Evolutionary conservation across 2,113 vertebrate species (phyloP), one percentile per base, ranked within the genome.

Genomic region (Brachyhypopomus occidentalis): DNA sequence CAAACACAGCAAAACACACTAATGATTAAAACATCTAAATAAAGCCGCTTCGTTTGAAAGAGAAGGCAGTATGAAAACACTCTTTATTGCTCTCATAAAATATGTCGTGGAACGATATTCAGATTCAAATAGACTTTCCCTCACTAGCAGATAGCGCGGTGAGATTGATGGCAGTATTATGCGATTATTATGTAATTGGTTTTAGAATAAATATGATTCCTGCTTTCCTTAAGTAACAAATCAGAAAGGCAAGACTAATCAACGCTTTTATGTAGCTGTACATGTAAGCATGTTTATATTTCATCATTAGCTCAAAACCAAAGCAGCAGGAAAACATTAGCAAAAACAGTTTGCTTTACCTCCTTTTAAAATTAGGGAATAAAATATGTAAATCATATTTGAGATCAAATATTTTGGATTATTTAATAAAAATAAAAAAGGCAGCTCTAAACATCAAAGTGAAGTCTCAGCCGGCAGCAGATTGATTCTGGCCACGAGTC

Each of bases 1-100:
- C 93, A 94, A 94, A 94, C 93, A 94, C 86, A 75, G 92, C 91
- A 94, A 94, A 94, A 94, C 93, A 94, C 91, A 94, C 93, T 92
- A 92, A 93, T 93, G 91, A 94, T 93, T 93, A 92, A 92, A 94
- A 90, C 89, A 93, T 93, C 89, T 87, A 91, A 88, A 93, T 88
- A 87, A 86, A 90, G 88, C 78, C 82, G 82, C 79, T 79, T 78
- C 59, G 86, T 82, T 91, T 76, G 72, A 87, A 86, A 86, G 36
- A 23, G 71, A 67, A 69, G 60, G 60, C 78, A 59, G 72, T 38
- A 69, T 76, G 77, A 83, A 79, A 56, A 72, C 41, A 7, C 48
- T 79, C 36, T 85, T 84, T 83, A 77, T 83, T 80, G 78, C 77
- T 19, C 45, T 19, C 80, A 83, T 83, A 83, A 82, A 85, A 17